Conservation (phyloP, 1,140 invertebrate species). For the Achroia grisella region DNA sequence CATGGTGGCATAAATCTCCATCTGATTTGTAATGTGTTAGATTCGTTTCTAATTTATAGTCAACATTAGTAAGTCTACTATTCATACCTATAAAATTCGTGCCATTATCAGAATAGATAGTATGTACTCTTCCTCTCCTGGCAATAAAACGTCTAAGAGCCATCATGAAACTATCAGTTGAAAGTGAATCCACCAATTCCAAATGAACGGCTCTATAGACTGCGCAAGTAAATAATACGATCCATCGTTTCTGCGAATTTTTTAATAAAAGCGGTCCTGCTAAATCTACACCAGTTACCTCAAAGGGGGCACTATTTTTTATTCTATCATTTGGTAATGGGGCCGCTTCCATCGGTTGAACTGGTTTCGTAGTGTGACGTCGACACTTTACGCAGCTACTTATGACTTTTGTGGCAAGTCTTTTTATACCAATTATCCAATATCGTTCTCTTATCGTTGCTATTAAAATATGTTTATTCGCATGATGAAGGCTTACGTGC, state of each 20-base stretch:
- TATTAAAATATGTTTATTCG: no score
- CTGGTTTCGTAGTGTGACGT: no score
- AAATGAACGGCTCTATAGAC: neutral
- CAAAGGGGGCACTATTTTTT: no score
- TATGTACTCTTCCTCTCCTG: neutral
- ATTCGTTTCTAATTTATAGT: neutral
- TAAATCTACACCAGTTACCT: no score
- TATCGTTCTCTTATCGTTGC: no score
- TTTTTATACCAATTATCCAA: no score
- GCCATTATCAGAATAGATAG: neutral
- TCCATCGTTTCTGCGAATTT: neutral
- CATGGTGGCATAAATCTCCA: neutral
- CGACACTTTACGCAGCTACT: no score
- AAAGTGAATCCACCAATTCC: neutral
- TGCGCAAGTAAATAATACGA: neutral
- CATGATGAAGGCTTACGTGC: no score
- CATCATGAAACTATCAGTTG: neutral
- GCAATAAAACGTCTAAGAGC: neutral
- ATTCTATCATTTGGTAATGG: no score
- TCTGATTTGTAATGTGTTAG: neutral
- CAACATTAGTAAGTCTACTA: neutral
- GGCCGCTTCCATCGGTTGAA: no score
- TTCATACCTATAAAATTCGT: neutral
- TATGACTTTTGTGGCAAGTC: no score
- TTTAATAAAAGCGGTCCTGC: neutral